Evolutionary conservation across 2,797 vertebrate species (phyloP).

Genomic region (Gouania willdenowi): DNA sequence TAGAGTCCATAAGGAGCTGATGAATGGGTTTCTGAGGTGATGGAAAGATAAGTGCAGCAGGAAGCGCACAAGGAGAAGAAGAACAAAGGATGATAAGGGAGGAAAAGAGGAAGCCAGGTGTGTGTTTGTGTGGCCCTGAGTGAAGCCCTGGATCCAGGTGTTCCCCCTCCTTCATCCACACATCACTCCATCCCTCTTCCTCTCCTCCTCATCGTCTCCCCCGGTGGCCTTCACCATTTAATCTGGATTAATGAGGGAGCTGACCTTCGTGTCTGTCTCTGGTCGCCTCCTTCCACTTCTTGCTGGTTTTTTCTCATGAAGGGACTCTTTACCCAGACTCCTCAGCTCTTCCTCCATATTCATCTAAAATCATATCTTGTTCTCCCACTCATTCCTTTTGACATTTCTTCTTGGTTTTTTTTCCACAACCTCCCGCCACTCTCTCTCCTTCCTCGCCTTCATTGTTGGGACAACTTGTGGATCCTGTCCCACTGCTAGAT

Average conservation of each 20-base stretch:
- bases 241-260: constrained; percentile 60
- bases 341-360: constrained; percentile 3
- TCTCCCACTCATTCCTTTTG: background rate
- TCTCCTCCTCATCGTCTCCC: constrained; percentile 21
- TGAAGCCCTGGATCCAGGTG: constrained; percentile 36
- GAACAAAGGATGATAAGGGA: background rate
- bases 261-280: constrained; percentile 48
- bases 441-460: constrained; percentile 27
- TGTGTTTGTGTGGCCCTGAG: constrained; percentile 52
- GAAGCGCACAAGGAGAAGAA: background rate
- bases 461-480: constrained; percentile 55
- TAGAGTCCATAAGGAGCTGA: background rate
- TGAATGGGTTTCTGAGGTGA: background rate
- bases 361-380: constrained; percentile 2
- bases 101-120: constrained; percentile 1
- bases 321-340: constrained; percentile 12
- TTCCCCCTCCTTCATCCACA: constrained; percentile 6
- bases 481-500: constrained; percentile 30
- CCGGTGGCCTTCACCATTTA: constrained; percentile 47
- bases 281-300: constrained; percentile 2
- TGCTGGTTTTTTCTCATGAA: background rate
- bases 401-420: background rate
- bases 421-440: background rate
- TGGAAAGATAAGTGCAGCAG: constrained; percentile 3
- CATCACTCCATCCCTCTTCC: constrained; percentile 14